Evolutionary conservation across 1,140 invertebrate genomes (phyloP).

Genomic region (Macrocentrus cingulum): DNA sequence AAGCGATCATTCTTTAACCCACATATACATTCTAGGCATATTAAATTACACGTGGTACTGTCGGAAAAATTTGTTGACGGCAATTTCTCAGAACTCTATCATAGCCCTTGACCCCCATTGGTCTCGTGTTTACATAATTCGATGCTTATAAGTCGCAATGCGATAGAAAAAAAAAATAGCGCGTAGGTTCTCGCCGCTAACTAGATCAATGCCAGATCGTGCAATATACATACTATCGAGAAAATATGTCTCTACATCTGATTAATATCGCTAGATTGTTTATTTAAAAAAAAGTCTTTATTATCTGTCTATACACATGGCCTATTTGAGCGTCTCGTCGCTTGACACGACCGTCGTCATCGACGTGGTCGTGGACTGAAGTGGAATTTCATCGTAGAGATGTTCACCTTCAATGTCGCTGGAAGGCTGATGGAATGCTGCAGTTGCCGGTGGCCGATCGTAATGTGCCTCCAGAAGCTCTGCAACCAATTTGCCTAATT

Average conservation of each 20-base stretch:
- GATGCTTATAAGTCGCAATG: too few species aligned
- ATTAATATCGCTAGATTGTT: too few species aligned
- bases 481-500: too few species aligned
- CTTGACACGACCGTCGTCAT: too few species aligned
- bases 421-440: constrained; percentile 24
- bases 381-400: constrained; percentile 54
- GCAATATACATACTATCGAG: too few species aligned
- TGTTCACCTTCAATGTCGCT: constrained; percentile 36
- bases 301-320: too few species aligned
- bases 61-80: not conserved
- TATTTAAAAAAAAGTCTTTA: too few species aligned
- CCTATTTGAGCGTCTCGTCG: too few species aligned
- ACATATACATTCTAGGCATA: not conserved
- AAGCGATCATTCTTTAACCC: not conserved
- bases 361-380: constrained; percentile 40
- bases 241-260: too few species aligned
- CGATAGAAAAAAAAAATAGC: not conserved
- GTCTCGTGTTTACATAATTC: not conserved
- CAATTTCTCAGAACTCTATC: not conserved
- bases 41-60: too few species aligned
- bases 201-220: not conserved
- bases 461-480: constrained; percentile 53
- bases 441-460: constrained; percentile 45
- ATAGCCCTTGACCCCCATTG: not conserved
- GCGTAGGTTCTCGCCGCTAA: not conserved